Conservation (phyloP, 2,888 invertebrate species). For the Cheilosia vulpina region DNA sequence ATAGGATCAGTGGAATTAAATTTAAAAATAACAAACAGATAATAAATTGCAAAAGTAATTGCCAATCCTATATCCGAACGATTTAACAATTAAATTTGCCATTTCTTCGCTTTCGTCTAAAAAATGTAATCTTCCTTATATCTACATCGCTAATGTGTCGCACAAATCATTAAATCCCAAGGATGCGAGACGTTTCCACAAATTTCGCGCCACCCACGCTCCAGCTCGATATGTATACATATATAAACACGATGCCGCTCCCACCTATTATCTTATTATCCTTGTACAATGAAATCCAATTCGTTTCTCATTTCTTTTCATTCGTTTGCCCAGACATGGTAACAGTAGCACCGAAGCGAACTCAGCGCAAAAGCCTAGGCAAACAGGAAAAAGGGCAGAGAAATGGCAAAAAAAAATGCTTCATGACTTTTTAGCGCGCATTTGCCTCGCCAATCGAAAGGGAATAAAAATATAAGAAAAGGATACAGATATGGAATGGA, state of each 20-base stretch:
- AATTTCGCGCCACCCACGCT: constrained; percentile 4
- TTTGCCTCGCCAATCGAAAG: constrained; percentile 52
- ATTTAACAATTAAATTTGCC: constrained; percentile 66
- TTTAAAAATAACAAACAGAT: constrained; percentile 47
- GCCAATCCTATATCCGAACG: constrained; percentile 60
- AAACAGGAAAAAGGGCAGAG: constrained; percentile 30
- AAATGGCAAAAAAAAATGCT: constrained; percentile 9
- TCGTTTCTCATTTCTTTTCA: constrained; percentile 31
- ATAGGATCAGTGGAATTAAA: constrained; percentile 5
- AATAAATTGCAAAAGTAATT: constrained; percentile 58
- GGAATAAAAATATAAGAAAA: constrained; percentile 61
- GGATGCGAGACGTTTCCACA: constrained; percentile 33
- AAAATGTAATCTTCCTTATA: constrained; percentile 63
- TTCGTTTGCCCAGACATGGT: constrained; percentile 40
- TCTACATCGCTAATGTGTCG: constrained; percentile 69
- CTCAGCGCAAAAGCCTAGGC: constrained; percentile 31
- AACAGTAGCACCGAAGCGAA: constrained; percentile 20
- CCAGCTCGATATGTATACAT: neutral
- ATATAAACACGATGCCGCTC: constrained; percentile 6
- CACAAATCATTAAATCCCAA: constrained; percentile 65
- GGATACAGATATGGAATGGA: constrained; percentile 18
- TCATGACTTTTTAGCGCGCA: constrained; percentile 58
- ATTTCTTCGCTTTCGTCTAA: constrained; percentile 8
- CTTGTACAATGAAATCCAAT: constrained; percentile 57
- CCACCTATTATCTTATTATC: constrained; percentile 62